A percentile compares a stretch with the other conserved stretches of the same genome.
Conservation (phyloP, 2,888 invertebrate species). For the Hoplodrina ambigua region DNA sequence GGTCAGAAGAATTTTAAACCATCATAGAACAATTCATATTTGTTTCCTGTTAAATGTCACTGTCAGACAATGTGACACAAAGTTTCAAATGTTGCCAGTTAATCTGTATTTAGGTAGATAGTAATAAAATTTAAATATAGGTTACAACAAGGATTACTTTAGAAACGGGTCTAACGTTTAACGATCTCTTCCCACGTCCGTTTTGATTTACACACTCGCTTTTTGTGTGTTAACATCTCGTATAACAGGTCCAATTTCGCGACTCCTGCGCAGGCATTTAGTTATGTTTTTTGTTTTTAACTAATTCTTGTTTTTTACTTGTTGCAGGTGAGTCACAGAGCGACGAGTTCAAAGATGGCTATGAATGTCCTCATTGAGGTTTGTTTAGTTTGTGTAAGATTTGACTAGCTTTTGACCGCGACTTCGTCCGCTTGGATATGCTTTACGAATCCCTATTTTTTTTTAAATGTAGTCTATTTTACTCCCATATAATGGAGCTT, state of each 20-base stretch:
- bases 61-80: slow-evolving; percentile 24
- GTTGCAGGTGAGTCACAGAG: slow-evolving; percentile 73
- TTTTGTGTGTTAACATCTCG: slow-evolving; percentile 52
- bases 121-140: slow-evolving; percentile 47
- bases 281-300: slow-evolving; percentile 43
- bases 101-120: slow-evolving; percentile 30
- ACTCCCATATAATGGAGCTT: no score
- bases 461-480: no score
- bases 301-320: slow-evolving; percentile 63
- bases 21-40: background rate
- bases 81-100: slow-evolving; percentile 25
- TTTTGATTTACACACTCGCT: slow-evolving; percentile 60
- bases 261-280: slow-evolving; percentile 37
- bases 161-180: slow-evolving; percentile 46
- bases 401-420: background rate
- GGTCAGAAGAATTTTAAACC: background rate
- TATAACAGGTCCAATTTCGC: slow-evolving; percentile 50
- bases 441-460: no score
- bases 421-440: no score
- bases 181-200: slow-evolving; percentile 60
- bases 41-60: slow-evolving; percentile 9
- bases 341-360: slow-evolving; percentile 13
- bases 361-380: slow-evolving; percentile 27
- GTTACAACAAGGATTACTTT: slow-evolving; percentile 47
- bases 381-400: slow-evolving; percentile 8